Evolutionary conservation across 2,888 invertebrate species (phyloP).

Genomic region (Anaspis maculata): DNA sequence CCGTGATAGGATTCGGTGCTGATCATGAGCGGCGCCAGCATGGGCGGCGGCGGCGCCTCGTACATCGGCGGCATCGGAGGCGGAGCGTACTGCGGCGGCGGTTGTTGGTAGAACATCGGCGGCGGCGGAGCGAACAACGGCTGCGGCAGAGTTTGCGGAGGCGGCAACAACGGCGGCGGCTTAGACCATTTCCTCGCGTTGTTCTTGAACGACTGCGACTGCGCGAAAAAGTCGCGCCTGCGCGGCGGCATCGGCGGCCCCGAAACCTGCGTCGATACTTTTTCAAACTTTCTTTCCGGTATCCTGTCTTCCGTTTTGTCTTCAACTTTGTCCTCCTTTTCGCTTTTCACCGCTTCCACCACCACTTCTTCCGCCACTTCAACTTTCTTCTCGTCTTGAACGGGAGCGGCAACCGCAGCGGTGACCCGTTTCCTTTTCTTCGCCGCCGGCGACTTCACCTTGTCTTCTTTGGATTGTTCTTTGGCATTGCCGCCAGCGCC

Average conservation of each 20-base stretch:
- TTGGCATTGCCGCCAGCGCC: slow-evolving; percentile 13
- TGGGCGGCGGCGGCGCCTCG: slow-evolving; percentile 18
- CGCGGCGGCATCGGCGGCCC: background rate
- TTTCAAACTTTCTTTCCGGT: slow-evolving; percentile 7
- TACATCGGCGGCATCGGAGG: slow-evolving; percentile 13
- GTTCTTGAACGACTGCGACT: background rate
- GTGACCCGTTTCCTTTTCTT: slow-evolving; percentile 18
- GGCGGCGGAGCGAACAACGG: slow-evolving; percentile 2
- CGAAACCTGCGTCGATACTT: background rate
- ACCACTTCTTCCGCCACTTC: slow-evolving; percentile 1
- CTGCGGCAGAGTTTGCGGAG: background rate
- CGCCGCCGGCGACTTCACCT: slow-evolving; percentile 8
- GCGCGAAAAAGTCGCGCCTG: background rate
- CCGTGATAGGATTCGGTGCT: slow-evolving; percentile 27
- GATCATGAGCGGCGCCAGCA: slow-evolving; percentile 33
- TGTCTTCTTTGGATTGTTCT: slow-evolving; percentile 19
- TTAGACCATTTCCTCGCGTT: too few species aligned
- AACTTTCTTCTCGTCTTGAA: slow-evolving; percentile 8
- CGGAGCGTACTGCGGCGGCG: slow-evolving; percentile 9
- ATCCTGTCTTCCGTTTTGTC: too few species aligned
- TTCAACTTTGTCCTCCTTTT: slow-evolving; percentile 3
- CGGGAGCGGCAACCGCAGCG: slow-evolving; percentile 10
- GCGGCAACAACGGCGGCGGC: background rate
- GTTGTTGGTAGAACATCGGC: slow-evolving; percentile 6
- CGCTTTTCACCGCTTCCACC: background rate